A percentile compares a stretch with the other conserved stretches of the same genome.
Evolutionary conservation across 2,113 vertebrate genomes (phyloP).

Genomic region (Phoxinus phoxinus): DNA sequence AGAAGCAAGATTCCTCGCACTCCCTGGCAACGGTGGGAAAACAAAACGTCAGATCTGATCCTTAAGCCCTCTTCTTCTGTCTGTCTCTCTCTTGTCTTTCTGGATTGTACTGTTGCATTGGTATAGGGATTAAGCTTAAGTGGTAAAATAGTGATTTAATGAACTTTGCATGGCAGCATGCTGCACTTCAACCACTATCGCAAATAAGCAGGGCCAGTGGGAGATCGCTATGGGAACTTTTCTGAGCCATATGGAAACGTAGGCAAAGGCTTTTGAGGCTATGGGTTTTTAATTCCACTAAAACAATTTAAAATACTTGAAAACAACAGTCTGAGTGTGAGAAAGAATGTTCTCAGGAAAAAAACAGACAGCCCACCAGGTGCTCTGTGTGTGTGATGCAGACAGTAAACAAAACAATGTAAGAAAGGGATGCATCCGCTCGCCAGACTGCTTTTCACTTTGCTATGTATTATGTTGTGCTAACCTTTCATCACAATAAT

Average conservation of each 20-base stretch:
- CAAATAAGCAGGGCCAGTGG: slow-evolving; percentile 73
- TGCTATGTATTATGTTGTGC: slow-evolving; percentile 3
- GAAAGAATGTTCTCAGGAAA: slow-evolving; percentile 43
- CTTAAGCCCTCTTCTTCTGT: slow-evolving; percentile 69
- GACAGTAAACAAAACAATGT: slow-evolving; percentile 45
- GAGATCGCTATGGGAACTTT: slow-evolving; percentile 71
- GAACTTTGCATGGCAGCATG: slow-evolving; percentile 79
- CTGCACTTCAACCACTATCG: slow-evolving; percentile 75
- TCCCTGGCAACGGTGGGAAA: slow-evolving; percentile 78
- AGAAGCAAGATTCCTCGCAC: slow-evolving; percentile 64
- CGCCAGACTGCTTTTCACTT: slow-evolving; percentile 24
- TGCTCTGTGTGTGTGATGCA: slow-evolving; percentile 38
- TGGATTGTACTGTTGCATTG: slow-evolving; percentile 52
- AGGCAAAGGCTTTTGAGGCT: slow-evolving; percentile 19
- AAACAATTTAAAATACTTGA: slow-evolving; percentile 41
- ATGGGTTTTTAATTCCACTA: slow-evolving; percentile 49
- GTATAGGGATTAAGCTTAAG: slow-evolving; percentile 76
- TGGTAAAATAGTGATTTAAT: slow-evolving; percentile 85
- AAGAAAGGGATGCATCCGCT: slow-evolving; percentile 27
- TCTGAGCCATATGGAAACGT: slow-evolving; percentile 60
- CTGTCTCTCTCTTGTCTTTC: slow-evolving; percentile 64
- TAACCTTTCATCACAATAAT: slow-evolving; percentile 10
- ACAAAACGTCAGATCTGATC: slow-evolving; percentile 78
- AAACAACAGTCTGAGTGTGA: slow-evolving; percentile 56
- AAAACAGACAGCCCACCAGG: slow-evolving; percentile 55